phyloP scores from a whole-genome alignment of 2,797 vertebrate genomes.

The Sternotherus odoratus region DNA sequence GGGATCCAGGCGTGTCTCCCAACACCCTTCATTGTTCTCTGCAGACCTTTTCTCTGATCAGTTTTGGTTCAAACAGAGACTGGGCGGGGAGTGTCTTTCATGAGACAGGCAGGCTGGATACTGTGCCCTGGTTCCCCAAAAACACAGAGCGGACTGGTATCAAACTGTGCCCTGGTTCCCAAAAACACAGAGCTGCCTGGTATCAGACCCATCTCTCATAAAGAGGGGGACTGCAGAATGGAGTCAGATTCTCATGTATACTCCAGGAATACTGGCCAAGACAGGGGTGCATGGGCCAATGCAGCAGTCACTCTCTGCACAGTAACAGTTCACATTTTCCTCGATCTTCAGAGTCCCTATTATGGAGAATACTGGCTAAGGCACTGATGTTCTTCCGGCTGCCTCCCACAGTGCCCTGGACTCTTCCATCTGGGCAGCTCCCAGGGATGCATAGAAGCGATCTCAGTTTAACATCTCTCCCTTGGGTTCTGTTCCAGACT shows the following conservation, averaged over 20 bases:
- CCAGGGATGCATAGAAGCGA: no score
- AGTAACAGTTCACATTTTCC: neutral
- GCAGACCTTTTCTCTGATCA: no score
- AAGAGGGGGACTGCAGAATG: neutral
- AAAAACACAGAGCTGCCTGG: no score
- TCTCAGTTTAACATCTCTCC: neutral
- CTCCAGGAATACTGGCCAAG: fast-evolving
- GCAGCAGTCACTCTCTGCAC: fast-evolving
- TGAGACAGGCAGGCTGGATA: no score
- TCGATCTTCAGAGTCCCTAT: neutral
- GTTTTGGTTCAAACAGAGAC: no score
- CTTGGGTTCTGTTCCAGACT: neutral
- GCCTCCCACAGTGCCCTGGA: neutral
- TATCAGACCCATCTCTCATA: fast-evolving
- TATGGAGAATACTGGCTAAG: neutral
- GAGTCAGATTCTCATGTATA: fast-evolving
- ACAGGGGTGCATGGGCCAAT: fast-evolving
- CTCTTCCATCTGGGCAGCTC: neutral
- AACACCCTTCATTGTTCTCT: no score
- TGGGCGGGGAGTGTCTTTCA: no score
- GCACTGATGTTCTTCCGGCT: neutral
- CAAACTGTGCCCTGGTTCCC: no score
- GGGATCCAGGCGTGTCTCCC: no score
- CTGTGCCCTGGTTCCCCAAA: no score
- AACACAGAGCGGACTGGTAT: no score